Evolutionary conservation across 1,140 invertebrate genomes (phyloP).

Genomic region (Heterodera carotae): DNA sequence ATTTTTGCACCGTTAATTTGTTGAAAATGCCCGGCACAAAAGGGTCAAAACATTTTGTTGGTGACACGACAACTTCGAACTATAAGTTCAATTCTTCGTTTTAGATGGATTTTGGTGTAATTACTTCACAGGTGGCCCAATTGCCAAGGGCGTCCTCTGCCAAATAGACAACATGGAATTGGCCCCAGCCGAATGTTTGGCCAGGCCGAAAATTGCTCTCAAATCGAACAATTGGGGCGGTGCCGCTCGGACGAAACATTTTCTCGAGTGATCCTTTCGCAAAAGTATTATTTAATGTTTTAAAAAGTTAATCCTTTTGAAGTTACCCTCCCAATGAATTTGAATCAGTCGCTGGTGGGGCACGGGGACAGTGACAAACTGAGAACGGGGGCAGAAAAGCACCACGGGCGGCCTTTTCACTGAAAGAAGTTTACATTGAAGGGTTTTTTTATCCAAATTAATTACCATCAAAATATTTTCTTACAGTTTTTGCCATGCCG

Average conservation of each 20-base stretch:
- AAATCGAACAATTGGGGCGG: constrained; percentile 24
- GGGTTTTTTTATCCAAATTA: neutral
- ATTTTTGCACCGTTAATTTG: neutral
- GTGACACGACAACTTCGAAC: constrained; percentile 26
- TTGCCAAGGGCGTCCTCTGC: constrained; percentile 22
- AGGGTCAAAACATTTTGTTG: constrained; percentile 7
- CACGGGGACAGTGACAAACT: constrained; percentile 10
- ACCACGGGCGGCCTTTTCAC: constrained; percentile 20
- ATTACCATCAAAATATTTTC: neutral
- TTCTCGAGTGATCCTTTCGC: constrained; percentile 20
- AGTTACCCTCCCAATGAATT: constrained; percentile 32
- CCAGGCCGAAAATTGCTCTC: constrained; percentile 35
- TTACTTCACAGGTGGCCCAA: constrained; percentile 29
- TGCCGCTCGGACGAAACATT: constrained; percentile 25
- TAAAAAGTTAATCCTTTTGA: neutral
- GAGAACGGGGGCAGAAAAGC: constrained; percentile 19
- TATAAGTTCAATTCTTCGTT: neutral
- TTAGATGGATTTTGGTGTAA: neutral
- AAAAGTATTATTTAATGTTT: neutral
- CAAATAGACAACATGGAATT: constrained; percentile 32
- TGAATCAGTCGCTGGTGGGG: constrained; percentile 19
- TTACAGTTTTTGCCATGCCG: neutral
- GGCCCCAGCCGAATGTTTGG: constrained; percentile 31
- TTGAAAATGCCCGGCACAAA: neutral
- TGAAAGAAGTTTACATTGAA: neutral